phyloP scores from a whole-genome alignment of 2,797 vertebrate species.

The Sebastes elongatus region DNA sequence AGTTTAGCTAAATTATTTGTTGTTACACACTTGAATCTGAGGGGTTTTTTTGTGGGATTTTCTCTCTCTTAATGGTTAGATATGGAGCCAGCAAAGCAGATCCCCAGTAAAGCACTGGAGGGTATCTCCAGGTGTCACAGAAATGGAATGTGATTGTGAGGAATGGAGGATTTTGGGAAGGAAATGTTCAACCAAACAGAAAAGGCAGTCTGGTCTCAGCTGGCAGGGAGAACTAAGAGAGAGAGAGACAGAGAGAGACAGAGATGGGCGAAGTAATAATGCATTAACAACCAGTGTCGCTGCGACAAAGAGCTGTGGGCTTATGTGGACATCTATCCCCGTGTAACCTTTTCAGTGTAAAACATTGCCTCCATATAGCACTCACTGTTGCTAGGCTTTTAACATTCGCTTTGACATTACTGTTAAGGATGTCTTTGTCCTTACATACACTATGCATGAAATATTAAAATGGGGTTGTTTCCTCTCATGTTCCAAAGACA shows the following conservation, averaged over 20 bases:
- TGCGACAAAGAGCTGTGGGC: conserved; percentile 44
- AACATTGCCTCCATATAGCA: background rate
- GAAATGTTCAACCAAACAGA: conserved; percentile 58
- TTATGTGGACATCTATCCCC: conserved; percentile 22
- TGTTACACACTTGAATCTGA: background rate
- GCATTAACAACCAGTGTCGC: conserved; percentile 28
- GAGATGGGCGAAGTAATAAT: conserved; percentile 18
- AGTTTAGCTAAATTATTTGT: background rate
- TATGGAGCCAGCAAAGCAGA: conserved; percentile 33
- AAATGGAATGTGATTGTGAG: conserved; percentile 68
- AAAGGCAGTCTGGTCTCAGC: conserved; percentile 40
- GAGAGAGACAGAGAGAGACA: background rate
- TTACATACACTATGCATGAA: background rate
- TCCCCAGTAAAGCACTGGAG: conserved; percentile 8
- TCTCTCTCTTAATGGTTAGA: background rate
- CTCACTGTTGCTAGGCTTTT: background rate
- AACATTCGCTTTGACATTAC: background rate
- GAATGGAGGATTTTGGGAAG: conserved; percentile 60
- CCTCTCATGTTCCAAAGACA: background rate
- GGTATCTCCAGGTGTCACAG: conserved; percentile 49
- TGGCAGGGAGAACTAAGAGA: conserved; percentile 13
- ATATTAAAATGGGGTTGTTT: background rate
- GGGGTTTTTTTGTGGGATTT: background rate
- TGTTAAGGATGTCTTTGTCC: background rate
- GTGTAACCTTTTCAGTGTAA: conserved; percentile 22